Conservation (phyloP, 2,888 invertebrate species). For the Horisme vitalbata region DNA sequence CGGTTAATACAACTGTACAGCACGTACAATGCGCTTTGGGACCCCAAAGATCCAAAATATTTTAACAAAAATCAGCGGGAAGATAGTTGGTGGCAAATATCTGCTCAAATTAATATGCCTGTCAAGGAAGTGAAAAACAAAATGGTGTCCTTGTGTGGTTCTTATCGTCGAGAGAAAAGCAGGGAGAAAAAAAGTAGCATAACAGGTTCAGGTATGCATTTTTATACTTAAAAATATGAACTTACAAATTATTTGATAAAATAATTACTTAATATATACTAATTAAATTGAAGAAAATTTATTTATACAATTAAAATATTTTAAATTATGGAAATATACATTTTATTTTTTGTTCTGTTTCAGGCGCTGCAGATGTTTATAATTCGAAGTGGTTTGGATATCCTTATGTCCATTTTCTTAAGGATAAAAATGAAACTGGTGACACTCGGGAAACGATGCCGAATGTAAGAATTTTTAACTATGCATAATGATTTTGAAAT, state of each 20-base stretch:
- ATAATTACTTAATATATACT: slow-evolving; percentile 1
- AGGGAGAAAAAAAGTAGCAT: slow-evolving; percentile 11
- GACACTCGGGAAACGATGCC: slow-evolving; percentile 26
- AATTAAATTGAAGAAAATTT: slow-evolving; percentile 2
- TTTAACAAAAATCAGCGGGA: slow-evolving; percentile 15
- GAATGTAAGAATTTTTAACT: slow-evolving; percentile 21
- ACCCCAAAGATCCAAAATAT: slow-evolving; percentile 20
- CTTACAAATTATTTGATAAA: slow-evolving; percentile 6
- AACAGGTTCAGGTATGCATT: slow-evolving; percentile 12
- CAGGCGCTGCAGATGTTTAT: slow-evolving; percentile 22
- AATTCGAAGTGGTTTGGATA: slow-evolving; percentile 27
- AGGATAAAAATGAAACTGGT: slow-evolving; percentile 26
- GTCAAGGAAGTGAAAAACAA: slow-evolving; percentile 11
- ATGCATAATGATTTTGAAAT: slow-evolving; percentile 29
- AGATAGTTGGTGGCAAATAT: slow-evolving; percentile 14
- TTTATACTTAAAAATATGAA: slow-evolving; percentile 13
- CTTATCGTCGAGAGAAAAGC: slow-evolving; percentile 16
- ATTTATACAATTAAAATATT: slow-evolving; percentile 12
- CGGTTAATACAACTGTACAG: slow-evolving; percentile 10
- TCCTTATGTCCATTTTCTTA: slow-evolving; percentile 21
- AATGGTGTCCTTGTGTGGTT: slow-evolving; percentile 14
- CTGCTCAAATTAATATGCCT: slow-evolving; percentile 5
- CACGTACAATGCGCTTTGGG: slow-evolving; percentile 8
- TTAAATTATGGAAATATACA: slow-evolving; percentile 13
- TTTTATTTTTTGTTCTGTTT: slow-evolving; percentile 11